These are phyloP conservation scores for Priocnemis perturbator DNA, from an alignment of 2,888 invertebrate species.

Conservation along the genomic window DNA sequence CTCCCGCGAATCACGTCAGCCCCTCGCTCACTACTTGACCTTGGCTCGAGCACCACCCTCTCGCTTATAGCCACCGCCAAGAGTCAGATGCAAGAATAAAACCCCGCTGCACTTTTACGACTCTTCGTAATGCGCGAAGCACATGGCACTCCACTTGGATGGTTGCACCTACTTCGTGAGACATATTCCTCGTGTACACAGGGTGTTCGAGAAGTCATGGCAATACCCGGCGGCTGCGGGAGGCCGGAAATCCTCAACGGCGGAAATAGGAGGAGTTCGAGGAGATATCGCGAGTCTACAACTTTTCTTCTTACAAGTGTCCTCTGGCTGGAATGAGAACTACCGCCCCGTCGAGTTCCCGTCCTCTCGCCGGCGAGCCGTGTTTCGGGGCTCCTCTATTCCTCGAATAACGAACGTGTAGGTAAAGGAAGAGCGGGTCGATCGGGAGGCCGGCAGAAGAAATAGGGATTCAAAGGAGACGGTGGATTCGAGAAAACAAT, in stretches of 20 bases:
- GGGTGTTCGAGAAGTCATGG: too few species aligned
- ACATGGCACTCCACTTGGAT: constrained; percentile 12
- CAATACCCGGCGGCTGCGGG: too few species aligned
- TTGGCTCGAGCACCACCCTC: constrained; percentile 4
- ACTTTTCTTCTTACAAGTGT: too few species aligned
- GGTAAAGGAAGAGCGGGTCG: too few species aligned
- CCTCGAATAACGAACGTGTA: too few species aligned
- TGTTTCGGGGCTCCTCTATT: too few species aligned
- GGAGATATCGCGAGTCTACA: too few species aligned
- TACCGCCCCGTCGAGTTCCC: too few species aligned
- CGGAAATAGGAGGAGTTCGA: background rate
- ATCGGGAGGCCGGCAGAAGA: background rate
- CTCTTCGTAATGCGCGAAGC: constrained; percentile 21
- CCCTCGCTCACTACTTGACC: constrained; percentile 13
- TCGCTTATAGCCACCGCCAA: background rate
- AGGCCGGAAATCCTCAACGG: background rate
- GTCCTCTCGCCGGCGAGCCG: too few species aligned
- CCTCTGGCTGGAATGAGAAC: too few species aligned
- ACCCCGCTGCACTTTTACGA: constrained; percentile 22
- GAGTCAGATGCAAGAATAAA: constrained; percentile 6
- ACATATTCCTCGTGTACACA: constrained; percentile 18
- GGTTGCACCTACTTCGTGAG: constrained; percentile 16
- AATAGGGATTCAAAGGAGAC: background rate
- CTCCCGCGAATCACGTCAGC: background rate
- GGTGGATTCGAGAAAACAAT: constrained; percentile 8